Percentiles rank a stretch among this genome's conserved stretches.
These are phyloP conservation scores for Xyrichtys novacula DNA, from an alignment of 2,797 vertebrate species.

Conservation along the genomic window DNA sequence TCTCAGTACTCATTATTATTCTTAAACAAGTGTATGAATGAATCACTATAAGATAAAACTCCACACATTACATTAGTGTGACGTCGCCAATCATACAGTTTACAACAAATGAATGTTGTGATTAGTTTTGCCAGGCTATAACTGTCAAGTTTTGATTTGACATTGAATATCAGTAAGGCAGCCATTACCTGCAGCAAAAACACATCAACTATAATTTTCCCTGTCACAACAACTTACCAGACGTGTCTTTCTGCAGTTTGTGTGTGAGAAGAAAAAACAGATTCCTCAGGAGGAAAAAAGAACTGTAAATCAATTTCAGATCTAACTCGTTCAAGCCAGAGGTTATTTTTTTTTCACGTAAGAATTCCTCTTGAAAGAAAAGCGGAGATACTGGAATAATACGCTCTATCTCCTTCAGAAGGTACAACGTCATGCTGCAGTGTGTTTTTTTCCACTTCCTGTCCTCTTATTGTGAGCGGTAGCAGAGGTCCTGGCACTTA, in stretches of 20 bases:
- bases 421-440: slow-evolving; percentile 1
- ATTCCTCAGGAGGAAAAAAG: slow-evolving; percentile 1
- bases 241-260: slow-evolving; percentile 5
- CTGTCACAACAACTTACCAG: slow-evolving; percentile 16
- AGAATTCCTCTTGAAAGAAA: not conserved
- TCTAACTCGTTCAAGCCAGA: not conserved
- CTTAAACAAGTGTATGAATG: not conserved
- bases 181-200: slow-evolving; percentile 16
- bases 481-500: slow-evolving; percentile 41
- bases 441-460: slow-evolving; percentile 10
- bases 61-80: not conserved
- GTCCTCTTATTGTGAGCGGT: slow-evolving; percentile 39
- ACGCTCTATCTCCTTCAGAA: slow-evolving; percentile 1
- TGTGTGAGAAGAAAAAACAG: slow-evolving; percentile 8
- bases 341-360: not conserved
- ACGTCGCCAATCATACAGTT: not conserved
- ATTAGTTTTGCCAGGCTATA: slow-evolving; percentile 1
- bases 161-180: not conserved
- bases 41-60: not conserved
- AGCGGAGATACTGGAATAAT: not conserved
- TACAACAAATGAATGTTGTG: not conserved
- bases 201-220: slow-evolving; percentile 10
- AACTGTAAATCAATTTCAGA: not conserved
- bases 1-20: not conserved
- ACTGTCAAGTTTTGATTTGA: slow-evolving; percentile 16